Evolutionary conservation across 2,113 vertebrate genomes (phyloP).

Genomic region (Lucifuga dentata): DNA sequence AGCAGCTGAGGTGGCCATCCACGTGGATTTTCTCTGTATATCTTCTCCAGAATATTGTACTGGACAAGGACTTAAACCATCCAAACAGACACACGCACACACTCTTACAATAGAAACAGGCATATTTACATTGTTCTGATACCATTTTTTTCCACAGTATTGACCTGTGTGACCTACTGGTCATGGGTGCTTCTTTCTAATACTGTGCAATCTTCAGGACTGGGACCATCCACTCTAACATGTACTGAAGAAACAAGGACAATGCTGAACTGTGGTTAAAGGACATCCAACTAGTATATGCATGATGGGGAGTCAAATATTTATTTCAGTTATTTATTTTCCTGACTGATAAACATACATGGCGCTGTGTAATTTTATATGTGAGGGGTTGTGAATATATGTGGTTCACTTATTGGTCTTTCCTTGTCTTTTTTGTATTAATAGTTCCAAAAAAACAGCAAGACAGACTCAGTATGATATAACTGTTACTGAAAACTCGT

Average conservation of each 20-base stretch:
- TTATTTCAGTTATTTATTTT: slow-evolving; percentile 80
- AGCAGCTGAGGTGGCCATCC: background rate
- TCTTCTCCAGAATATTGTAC: slow-evolving; percentile 34
- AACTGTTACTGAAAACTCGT: slow-evolving; percentile 1
- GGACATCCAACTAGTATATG: slow-evolving; percentile 27
- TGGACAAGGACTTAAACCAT: slow-evolving; percentile 53
- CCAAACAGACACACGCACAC: slow-evolving; percentile 23
- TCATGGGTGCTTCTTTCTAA: slow-evolving; percentile 63
- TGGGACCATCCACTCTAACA: slow-evolving; percentile 17
- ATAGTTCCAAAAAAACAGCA: slow-evolving; percentile 11
- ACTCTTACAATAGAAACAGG: slow-evolving; percentile 10
- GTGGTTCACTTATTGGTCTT: slow-evolving; percentile 44
- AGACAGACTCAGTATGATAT: background rate
- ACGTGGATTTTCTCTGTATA: background rate
- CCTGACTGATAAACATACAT: slow-evolving; percentile 26
- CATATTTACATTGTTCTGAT: background rate
- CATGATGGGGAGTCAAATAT: slow-evolving; percentile 64
- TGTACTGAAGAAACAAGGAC: slow-evolving; percentile 36
- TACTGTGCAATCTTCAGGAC: slow-evolving; percentile 53
- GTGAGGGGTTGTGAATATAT: slow-evolving; percentile 35
- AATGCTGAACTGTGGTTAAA: slow-evolving; percentile 19
- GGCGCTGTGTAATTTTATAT: slow-evolving; percentile 13
- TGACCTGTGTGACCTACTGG: slow-evolving; percentile 40
- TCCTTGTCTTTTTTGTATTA: slow-evolving; percentile 24
- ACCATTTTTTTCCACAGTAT: slow-evolving; percentile 26